Evolutionary conservation across 2,888 invertebrate species (phyloP), one percentile per base, ranked within the genome.

Genomic region (Iselma pallidipennis): DNA sequence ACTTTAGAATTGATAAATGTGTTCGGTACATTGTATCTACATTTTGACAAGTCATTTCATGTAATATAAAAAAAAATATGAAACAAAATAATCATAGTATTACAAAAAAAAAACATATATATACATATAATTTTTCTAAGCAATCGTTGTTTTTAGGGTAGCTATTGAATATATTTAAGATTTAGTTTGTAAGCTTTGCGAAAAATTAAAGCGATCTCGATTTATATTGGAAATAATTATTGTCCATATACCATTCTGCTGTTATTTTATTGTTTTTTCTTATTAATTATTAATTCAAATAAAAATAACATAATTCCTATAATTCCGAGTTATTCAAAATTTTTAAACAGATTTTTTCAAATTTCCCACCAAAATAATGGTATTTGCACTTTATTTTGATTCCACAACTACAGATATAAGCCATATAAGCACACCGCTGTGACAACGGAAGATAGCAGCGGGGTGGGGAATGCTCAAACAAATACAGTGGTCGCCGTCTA

Each of bases 71-170:
- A 76, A 74, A n/a, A n/a, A n/a, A n/a, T n/a, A n/a, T n/a, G n/a
- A n/a, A n/a, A n/a, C n/a, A n/a, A n/a, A 78, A 78, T 79, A 78
- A 78, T 77, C 75, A 79, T 81, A 81, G 80, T 80, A 80, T 79
- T 80, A 80, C 76, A 78, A 70, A 78, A 71, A 37, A 37, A 37
- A 78, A 74, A 70, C 12, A 64, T 57, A 72, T 74, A 79, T 80
- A 81, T 81, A 81, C 80, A 81, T 81, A 81, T 81, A 82, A 81
- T 82, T 82, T 81, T 81, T 82, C 82, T 82, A 82, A 82, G 81
- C 82, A 81, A 81, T 81, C 80, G 80, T 81, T 81, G 80, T 81
- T 81, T 78, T 81, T 81, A 81, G 81, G 78, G 66, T 81, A 81
- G 80, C 80, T 79, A 81, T 80, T 81, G 76, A 78, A 80, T 78